Evolutionary conservation across 1,140 invertebrate genomes (phyloP), one percentile per base, ranked within the genome.

Genomic region (Campoletis sonorensis): DNA sequence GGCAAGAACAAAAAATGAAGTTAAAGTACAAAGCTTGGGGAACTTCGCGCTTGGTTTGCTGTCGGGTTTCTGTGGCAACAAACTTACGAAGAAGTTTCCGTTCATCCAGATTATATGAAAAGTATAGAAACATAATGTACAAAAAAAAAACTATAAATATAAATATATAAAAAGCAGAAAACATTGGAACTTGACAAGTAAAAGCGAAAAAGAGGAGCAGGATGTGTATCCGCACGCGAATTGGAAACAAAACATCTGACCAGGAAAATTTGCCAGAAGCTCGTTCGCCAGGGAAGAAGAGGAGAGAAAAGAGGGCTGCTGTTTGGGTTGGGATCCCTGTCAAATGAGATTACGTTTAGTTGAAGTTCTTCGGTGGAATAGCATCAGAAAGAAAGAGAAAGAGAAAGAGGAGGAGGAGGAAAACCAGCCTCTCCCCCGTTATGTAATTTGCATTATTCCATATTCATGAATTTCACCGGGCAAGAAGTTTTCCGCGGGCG

Each of bases 301-400:
- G 27, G 30, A 10, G 51, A 4, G 67, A n/a, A n/a, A n/a, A n/a
- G n/a, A n/a, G 4, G 67, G 51, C 2, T 30, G n/a, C 8, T 70
- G 67, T 70, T 70, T 70, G 67, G 67, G 67, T 33, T 70, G 54
- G 67, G 82, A 83, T 83, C 82, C 80, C 79, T 83, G 82, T 83
- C 82, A 79, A 83, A 80, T 83, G 80, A 83, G 82, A 80, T 83
- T 83, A 83, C 82, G 82, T 83, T 83, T 83, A 83, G 82, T 83
- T 83, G 82, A 80, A 83, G 79, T 83, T 83, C 79, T 72, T 78
- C 81, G 26, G 78, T 80, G 70, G 78, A 82, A 80, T 83, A 27
- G 73, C 61, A 77, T 23, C 37, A 80, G 70, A 83, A 33, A 54
- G 67, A 40, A 21, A 23, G 13, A 67, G 80, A 15, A 45, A 54